Evolutionary conservation across 1,140 invertebrate genomes (phyloP).

Genomic region (Hesperophylax magnus): DNA sequence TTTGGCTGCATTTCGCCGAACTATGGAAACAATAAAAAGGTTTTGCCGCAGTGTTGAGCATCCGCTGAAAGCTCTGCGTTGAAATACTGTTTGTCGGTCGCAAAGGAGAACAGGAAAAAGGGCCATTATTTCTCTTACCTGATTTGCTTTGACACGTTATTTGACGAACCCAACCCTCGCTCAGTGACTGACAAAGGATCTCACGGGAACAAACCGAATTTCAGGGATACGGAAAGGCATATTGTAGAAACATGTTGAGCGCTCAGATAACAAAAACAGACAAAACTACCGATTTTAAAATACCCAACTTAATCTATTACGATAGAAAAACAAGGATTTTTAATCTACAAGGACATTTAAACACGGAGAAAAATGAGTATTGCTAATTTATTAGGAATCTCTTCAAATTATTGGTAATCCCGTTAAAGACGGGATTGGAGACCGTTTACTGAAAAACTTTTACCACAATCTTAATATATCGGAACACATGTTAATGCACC

Average conservation of each 20-base stretch:
- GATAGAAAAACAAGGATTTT: too few species aligned
- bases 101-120: conserved; percentile 10
- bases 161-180: conserved; percentile 22
- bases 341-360: too few species aligned
- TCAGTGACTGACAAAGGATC: conserved; percentile 1
- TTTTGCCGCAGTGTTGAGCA: conserved; percentile 7
- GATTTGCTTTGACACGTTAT: conserved; percentile 31
- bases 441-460: too few species aligned
- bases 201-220: conserved; percentile 11
- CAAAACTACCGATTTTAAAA: not conserved
- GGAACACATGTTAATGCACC: too few species aligned
- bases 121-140: conserved; percentile 6
- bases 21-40: not conserved
- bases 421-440: too few species aligned
- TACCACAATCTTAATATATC: too few species aligned
- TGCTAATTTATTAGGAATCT: too few species aligned
- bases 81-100: not conserved
- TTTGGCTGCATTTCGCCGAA: not conserved
- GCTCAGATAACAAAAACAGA: not conserved
- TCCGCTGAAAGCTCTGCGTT: conserved; percentile 13
- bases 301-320: too few species aligned
- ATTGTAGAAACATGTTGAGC: conserved; percentile 10
- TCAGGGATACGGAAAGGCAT: not conserved
- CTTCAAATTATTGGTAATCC: too few species aligned
- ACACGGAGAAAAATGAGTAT: too few species aligned